Evolutionary conservation across 2,113 vertebrate genomes (phyloP), one percentile per base, ranked within the genome.

Genomic region (Anser cygnoides): DNA sequence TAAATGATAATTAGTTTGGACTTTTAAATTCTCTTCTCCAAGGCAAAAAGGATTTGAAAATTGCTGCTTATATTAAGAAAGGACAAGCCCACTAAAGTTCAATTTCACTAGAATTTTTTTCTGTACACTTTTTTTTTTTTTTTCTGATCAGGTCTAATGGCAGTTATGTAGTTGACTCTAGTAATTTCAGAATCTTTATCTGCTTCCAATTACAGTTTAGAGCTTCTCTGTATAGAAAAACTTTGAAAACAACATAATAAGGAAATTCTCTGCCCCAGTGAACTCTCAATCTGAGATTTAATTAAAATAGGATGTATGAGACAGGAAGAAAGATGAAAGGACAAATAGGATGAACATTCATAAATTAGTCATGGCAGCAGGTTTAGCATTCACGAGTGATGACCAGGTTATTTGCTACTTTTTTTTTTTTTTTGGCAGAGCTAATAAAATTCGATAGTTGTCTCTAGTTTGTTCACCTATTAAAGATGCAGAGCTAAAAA

Each of bases 301-400:
- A 93, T 96, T 95, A 92, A 89, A 96, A 85, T 76, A 89, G 83
- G 33, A 84, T 83, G 43, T 16, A 86, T 57, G 49, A 92, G 63
- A 62, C 62, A 91, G 84, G 55, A 94, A 77, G 81, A 90, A 89
- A 92, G 49, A 86, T 78, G 72, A 86, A 79, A 92, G 58, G 76
- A 94, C 91, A 94, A 96, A 92, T 57, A 84, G 76, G 66, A 84
- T 90, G 74, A 66, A 76, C 6, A 10, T 79, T 95, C 90, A 95
- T 96, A 95, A 95, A 96, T 89, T 96, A 95, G 91, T 95, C 67
- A 95, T 78, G 73, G 84, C 73, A 90, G 58, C 86, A 89, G 85
- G 61, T 82, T 88, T 87, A 88, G 89, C 83, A 86, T 37, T 89
- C 50, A 50, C n/a, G 82, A 84, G 70, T 79, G 49, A 82, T 1